A percentile compares a stretch with the other conserved stretches of the same genome.
phyloP scores from a whole-genome alignment of 2,113 vertebrate genomes.

The Oncorhynchus mykiss region DNA sequence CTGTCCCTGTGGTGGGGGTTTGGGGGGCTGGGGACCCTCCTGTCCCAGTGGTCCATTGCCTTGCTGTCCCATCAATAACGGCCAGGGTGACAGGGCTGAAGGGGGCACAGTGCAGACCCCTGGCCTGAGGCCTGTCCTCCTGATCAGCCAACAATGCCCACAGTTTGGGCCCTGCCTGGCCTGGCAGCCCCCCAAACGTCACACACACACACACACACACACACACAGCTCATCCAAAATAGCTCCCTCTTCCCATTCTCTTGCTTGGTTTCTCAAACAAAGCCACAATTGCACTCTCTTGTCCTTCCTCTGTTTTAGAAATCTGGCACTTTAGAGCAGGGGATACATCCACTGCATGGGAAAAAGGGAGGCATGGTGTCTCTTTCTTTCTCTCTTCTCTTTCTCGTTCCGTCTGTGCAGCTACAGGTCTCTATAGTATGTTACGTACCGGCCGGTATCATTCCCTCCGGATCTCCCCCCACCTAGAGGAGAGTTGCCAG shows the following conservation, averaged over 20 bases:
- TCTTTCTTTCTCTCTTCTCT: background rate
- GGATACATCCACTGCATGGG: no score
- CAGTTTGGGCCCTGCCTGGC: slow-evolving; percentile 45
- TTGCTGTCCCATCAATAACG: slow-evolving; percentile 70
- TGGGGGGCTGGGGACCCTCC: background rate
- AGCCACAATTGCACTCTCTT: background rate
- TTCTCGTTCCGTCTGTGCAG: background rate
- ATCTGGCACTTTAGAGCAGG: no score
- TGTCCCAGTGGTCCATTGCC: slow-evolving; percentile 44
- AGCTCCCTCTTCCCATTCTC: slow-evolving; percentile 10
- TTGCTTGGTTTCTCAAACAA: background rate
- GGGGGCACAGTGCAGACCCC: slow-evolving; percentile 28
- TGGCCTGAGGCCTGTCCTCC: slow-evolving; percentile 61
- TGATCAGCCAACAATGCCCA: slow-evolving; percentile 49
- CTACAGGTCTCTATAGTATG: no score
- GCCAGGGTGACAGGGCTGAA: slow-evolving; percentile 59
- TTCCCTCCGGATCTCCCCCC: no score
- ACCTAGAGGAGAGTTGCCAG: slow-evolving; percentile 18
- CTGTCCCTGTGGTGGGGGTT: slow-evolving; percentile 15
- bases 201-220: slow-evolving; percentile 29
- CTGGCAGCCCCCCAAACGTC: slow-evolving; percentile 8
- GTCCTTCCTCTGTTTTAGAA: no score
- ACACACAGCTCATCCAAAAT: slow-evolving; percentile 40
- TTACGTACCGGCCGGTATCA: no score
- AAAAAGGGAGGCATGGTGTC: no score